Evolutionary conservation across 2,113 vertebrate species (phyloP).

Genomic region (Myanophis thanlyinensis): DNA sequence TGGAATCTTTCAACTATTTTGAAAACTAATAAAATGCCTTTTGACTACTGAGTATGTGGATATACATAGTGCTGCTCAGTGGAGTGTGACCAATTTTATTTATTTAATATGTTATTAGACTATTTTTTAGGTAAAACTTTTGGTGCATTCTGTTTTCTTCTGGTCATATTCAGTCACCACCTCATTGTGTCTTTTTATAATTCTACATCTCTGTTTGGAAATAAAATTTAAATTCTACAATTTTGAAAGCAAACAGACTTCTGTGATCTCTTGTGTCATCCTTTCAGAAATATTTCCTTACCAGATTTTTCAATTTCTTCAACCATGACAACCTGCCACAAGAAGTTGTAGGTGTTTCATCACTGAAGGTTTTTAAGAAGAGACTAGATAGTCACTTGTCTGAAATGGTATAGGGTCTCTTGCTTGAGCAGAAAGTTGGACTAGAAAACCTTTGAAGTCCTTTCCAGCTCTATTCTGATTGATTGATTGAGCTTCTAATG

Average conservation of each 20-base stretch:
- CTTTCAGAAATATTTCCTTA: neutral
- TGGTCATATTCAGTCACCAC: neutral
- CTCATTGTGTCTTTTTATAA: neutral
- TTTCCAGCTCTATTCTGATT: neutral
- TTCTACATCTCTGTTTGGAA: neutral
- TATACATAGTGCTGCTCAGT: neutral
- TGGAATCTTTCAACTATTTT: neutral
- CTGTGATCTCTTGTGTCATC: neutral
- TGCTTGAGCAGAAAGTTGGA: neutral
- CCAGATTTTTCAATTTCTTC: neutral
- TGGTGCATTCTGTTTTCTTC: neutral
- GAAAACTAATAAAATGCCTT: neutral
- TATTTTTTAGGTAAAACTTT: neutral
- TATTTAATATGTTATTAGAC: neutral
- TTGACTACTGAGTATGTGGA: neutral
- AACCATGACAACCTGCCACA: neutral
- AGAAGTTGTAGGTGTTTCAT: neutral
- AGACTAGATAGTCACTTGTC: neutral
- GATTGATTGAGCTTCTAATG: neutral
- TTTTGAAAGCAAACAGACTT: neutral
- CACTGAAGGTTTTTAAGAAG: neutral
- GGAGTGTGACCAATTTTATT: neutral
- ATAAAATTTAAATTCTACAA: neutral
- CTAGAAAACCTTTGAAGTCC: neutral
- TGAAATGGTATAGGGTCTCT: neutral